Conservation (phyloP, 1,140 invertebrate species). For the Zaprionus ornatus region DNA sequence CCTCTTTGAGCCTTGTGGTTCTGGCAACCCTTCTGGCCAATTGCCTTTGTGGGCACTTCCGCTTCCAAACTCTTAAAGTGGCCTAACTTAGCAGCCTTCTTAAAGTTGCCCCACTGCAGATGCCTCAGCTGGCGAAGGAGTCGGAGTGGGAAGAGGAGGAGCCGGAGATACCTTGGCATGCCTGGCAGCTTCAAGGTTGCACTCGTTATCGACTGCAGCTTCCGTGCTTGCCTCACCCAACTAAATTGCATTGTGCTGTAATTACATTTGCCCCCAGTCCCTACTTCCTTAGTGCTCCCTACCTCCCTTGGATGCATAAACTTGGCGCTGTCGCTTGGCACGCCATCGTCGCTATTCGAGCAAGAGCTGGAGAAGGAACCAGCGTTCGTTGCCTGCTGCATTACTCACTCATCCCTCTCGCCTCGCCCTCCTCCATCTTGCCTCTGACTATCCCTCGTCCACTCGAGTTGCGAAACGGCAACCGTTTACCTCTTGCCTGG, state of each 20-base stretch:
- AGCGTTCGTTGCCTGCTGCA: not conserved
- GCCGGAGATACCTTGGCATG: not conserved
- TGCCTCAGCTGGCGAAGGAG: not conserved
- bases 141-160: not conserved
- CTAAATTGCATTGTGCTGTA: conserved; percentile 81
- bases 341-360: not conserved
- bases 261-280: conserved; percentile 66
- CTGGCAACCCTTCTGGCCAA: conserved; percentile 1
- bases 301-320: conserved; percentile 33
- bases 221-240: conserved; percentile 61
- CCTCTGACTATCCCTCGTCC: not conserved
- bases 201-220: conserved; percentile 75
- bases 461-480: conserved; percentile 58
- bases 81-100: conserved; percentile 44
- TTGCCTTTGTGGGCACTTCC: conserved; percentile 49
- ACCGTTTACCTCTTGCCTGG: conserved; percentile 52
- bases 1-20: not conserved
- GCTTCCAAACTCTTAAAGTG: conserved; percentile 4
- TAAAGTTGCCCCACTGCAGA: conserved; percentile 46
- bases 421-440: not conserved
- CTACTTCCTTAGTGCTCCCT: not conserved
- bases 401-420: not conserved
- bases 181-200: conserved; percentile 57
- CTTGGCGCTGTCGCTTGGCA: conserved; percentile 11
- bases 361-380: not conserved